A percentile compares a stretch with the other conserved stretches of the same genome.
Conservation (phyloP, 2,797 vertebrate species). For the Cephalopachus bancanus region DNA sequence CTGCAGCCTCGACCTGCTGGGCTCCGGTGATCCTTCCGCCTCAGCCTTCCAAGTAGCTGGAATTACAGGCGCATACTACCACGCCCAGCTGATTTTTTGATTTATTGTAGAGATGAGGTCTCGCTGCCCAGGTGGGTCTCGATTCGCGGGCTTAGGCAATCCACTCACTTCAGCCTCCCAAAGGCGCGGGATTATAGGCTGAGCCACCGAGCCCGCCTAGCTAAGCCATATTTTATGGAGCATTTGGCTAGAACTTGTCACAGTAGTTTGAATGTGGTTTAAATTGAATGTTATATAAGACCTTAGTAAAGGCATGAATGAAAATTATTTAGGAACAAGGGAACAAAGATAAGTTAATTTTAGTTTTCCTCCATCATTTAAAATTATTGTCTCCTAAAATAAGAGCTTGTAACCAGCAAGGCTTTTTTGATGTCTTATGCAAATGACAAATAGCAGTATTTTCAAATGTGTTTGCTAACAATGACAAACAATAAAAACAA, state of each 20-base stretch:
- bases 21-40: no score
- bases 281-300: constrained; percentile 1
- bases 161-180: no score
- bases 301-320: constrained; percentile 68
- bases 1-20: no score
- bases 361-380: constrained; percentile 64
- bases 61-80: no score
- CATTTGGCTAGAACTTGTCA: background rate
- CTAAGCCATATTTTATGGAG: constrained; percentile 33
- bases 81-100: no score
- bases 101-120: no score
- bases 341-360: constrained; percentile 59
- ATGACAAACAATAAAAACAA: constrained; percentile 59
- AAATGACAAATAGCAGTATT: constrained; percentile 72
- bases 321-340: constrained; percentile 65
- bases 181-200: no score
- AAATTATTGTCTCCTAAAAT: constrained; percentile 57
- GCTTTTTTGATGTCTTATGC: constrained; percentile 53
- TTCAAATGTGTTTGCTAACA: constrained; percentile 68
- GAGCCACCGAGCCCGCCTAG: background rate
- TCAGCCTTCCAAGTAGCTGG: no score
- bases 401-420: constrained; percentile 52
- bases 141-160: no score
- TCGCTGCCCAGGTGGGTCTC: no score
- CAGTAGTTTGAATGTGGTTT: background rate